Evolutionary conservation across 53 echinoderm and acorn worm species (phyloP).

Genomic region (Paelopatides confundens): DNA sequence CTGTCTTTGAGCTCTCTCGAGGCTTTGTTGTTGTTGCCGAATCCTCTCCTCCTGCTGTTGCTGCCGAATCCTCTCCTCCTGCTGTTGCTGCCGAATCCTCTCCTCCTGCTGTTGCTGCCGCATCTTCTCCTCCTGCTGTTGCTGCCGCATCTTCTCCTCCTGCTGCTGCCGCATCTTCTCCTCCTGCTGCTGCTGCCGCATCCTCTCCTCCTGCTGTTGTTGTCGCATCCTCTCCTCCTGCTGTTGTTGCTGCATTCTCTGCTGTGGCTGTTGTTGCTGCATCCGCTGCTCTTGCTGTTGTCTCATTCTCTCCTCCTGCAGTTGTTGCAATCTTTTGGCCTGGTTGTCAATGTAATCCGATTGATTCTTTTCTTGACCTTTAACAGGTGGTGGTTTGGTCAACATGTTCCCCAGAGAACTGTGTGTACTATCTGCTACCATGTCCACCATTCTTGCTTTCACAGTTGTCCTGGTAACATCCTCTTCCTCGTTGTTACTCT

Average conservation of each 20-base stretch:
- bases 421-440: conserved; percentile 30
- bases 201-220: no score
- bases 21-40: conserved; percentile 52
- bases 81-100: conserved; percentile 59
- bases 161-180: conserved; percentile 57
- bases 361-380: conserved; percentile 36
- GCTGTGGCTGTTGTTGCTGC: conserved; percentile 56
- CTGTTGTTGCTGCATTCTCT: conserved; percentile 56
- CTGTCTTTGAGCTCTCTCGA: conserved; percentile 3
- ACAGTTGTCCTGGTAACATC: conserved; percentile 51
- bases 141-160: conserved; percentile 40
- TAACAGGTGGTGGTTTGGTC: conserved; percentile 9
- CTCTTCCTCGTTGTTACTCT: conserved; percentile 60
- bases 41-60: conserved; percentile 61
- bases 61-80: conserved; percentile 63
- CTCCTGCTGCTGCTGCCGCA: conserved; percentile 64
- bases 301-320: conserved; percentile 52
- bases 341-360: conserved; percentile 55
- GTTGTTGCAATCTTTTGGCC: conserved; percentile 66
- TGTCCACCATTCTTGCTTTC: conserved; percentile 33
- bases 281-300: conserved; percentile 59
- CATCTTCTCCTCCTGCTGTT: conserved; percentile 49
- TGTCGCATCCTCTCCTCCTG: no score
- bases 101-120: conserved; percentile 52
- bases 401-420: conserved; percentile 45